These are phyloP conservation scores for Pterophyllum scalare DNA, from an alignment of 2,113 vertebrate species.

Conservation along the genomic window DNA sequence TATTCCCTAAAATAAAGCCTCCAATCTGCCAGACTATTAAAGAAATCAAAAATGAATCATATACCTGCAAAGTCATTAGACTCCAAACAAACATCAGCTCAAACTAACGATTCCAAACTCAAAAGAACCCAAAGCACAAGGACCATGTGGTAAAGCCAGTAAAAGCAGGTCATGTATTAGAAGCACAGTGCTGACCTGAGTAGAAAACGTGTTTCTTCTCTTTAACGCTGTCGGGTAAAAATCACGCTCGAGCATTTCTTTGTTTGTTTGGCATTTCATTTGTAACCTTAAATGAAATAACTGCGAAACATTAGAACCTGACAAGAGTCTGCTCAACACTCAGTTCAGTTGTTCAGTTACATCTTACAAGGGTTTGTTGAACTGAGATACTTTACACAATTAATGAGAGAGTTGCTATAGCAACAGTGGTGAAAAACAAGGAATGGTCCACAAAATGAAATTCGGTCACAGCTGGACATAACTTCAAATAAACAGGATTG, in stretches of 20 bases:
- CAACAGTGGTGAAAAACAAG: slow-evolving; percentile 71
- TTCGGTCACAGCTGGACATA: slow-evolving; percentile 53
- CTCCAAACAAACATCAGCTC: too few relatives aligned
- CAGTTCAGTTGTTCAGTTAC: slow-evolving; percentile 12
- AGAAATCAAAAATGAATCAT: neutral
- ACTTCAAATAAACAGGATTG: slow-evolving; percentile 82
- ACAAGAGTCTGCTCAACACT: neutral
- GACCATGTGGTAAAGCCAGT: neutral
- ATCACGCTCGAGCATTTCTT: neutral
- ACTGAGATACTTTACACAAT: slow-evolving; percentile 12
- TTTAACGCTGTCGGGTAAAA: neutral
- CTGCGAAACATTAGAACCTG: neutral
- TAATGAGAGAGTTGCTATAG: slow-evolving; percentile 83
- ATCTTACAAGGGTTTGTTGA: neutral
- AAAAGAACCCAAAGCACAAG: neutral
- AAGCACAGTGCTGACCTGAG: neutral
- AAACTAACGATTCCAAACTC: neutral
- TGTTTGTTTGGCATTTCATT: neutral
- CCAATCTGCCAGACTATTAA: neutral
- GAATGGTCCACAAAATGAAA: neutral
- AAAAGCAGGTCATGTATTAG: neutral
- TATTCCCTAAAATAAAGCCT: neutral
- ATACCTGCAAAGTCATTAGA: neutral
- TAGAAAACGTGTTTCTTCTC: neutral
- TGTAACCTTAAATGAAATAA: neutral